Conservation (phyloP, 2,797 vertebrate species). For the Todus mexicanus region DNA sequence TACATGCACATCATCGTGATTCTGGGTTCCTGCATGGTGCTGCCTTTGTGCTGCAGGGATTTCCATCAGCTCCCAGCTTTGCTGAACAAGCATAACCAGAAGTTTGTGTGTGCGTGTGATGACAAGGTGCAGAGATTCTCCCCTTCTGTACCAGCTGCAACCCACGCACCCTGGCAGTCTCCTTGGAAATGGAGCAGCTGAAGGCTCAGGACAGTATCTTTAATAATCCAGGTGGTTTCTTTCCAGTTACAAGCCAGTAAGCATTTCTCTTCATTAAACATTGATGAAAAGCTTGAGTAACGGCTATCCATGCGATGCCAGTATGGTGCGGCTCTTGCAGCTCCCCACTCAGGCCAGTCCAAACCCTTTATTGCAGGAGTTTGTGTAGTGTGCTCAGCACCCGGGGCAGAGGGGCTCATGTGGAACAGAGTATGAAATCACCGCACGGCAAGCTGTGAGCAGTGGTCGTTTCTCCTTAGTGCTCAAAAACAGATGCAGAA, state of each 20-base stretch:
- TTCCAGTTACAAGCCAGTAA: neutral
- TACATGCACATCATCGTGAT: fast-evolving
- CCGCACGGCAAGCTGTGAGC: neutral
- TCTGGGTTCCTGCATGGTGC: neutral
- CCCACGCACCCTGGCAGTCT: neutral
- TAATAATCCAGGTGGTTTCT: neutral
- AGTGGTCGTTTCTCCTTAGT: neutral
- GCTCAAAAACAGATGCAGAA: neutral
- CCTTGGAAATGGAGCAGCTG: neutral
- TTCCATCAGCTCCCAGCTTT: neutral
- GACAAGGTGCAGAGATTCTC: neutral
- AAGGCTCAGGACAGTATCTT: neutral
- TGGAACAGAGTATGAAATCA: neutral
- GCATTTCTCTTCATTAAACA: neutral
- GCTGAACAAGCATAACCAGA: neutral
- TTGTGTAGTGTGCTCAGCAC: neutral
- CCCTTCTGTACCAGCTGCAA: neutral
- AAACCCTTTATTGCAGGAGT: neutral
- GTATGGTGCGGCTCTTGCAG: neutral
- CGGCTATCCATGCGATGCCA: neutral
- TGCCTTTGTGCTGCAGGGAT: fast-evolving
- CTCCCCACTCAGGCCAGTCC: neutral
- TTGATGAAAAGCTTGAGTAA: neutral
- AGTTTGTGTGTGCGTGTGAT: neutral
- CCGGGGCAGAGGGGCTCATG: fast-evolving